Percentiles rank a stretch among this genome's conserved stretches.
Conservation (phyloP, 2,113 vertebrate genomes). For the Chunga burmeisteri region DNA sequence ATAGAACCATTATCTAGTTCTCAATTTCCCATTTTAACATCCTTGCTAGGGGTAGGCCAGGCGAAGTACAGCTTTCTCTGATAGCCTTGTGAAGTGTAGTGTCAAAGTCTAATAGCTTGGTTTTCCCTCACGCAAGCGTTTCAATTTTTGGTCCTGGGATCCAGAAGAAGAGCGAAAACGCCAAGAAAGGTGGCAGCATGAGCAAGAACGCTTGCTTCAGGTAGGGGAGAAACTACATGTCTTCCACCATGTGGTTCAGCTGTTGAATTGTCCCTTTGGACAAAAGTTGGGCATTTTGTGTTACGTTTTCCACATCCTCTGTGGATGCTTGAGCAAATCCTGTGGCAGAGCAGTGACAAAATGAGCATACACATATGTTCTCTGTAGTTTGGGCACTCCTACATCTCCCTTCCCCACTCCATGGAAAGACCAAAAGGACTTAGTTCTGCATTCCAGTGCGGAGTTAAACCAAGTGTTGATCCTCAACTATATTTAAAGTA, state of each 20-base stretch:
- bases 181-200: slow-evolving; percentile 95
- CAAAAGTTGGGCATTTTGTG: background rate
- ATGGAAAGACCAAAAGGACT: background rate
- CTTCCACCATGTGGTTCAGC: background rate
- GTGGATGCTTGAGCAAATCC: background rate
- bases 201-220: slow-evolving; percentile 96
- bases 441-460: background rate
- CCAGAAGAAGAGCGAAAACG: slow-evolving; percentile 95
- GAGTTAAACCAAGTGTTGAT: background rate
- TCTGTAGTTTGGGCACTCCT: background rate
- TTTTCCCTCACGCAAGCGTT: slow-evolving; percentile 74
- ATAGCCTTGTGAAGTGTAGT: background rate
- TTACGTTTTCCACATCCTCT: background rate
- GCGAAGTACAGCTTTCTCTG: background rate
- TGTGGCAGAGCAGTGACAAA: background rate
- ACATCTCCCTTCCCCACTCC: background rate
- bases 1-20: background rate
- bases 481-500: background rate
- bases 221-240: slow-evolving; percentile 64
- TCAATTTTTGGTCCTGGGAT: slow-evolving; percentile 92
- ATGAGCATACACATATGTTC: background rate
- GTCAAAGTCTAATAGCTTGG: slow-evolving; percentile 39
- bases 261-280: background rate
- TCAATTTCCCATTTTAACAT: background rate
- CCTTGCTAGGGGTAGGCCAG: background rate